phyloP scores from a whole-genome alignment of 37 sponge, comb jelly and placozoan genomes.

The Hexactinellida sp. region DNA sequence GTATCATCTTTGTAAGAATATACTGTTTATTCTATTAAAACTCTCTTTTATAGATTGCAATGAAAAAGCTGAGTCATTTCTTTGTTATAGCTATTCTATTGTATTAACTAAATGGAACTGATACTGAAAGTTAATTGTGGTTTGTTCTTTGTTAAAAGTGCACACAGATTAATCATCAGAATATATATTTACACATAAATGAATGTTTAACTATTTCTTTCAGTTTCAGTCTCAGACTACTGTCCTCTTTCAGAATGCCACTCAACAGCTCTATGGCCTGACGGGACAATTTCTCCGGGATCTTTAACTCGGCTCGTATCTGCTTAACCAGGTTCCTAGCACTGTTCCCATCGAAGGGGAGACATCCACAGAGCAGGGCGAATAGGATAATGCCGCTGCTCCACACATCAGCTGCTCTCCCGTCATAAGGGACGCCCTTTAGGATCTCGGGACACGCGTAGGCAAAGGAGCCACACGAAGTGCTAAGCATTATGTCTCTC shows the following conservation, averaged over 20 bases:
- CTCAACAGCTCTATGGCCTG: background rate
- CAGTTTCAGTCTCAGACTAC: background rate
- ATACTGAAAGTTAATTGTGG: no score
- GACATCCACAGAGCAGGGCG: conserved; percentile 35
- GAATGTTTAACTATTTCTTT: background rate
- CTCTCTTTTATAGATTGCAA: background rate
- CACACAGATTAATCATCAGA: no score
- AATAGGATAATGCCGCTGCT: conserved; percentile 36
- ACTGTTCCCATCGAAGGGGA: conserved; percentile 36
- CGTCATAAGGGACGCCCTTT: conserved; percentile 39
- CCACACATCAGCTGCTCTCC: conserved; percentile 31
- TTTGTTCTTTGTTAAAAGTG: no score
- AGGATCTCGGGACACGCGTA: conserved; percentile 42
- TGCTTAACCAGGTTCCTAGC: conserved; percentile 24
- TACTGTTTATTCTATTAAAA: background rate
- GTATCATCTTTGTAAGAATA: no score
- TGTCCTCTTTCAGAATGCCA: background rate
- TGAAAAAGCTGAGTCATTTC: no score
- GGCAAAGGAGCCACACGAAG: conserved; percentile 38
- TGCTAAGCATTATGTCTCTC: conserved; percentile 17
- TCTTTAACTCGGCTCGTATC: conserved; percentile 23
- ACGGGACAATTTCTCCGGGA: background rate
- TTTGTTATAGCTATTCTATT: background rate
- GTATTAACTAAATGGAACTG: background rate
- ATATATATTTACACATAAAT: no score